phyloP scores from a whole-genome alignment of 1,140 invertebrate genomes.

The Drosophila sulfurigaster region DNA sequence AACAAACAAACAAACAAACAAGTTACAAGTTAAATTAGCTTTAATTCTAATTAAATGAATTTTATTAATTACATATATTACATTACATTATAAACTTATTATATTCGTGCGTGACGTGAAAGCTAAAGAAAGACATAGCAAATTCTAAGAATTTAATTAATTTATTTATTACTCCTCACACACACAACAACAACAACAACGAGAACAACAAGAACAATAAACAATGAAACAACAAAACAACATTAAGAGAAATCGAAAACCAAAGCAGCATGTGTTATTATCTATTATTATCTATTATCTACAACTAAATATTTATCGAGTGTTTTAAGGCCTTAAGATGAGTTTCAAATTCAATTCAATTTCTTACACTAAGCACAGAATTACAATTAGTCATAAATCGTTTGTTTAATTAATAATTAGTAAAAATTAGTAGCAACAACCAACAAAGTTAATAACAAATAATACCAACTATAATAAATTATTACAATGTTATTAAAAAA shows the following conservation, averaged over 20 bases:
- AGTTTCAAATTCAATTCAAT: conserved; percentile 64
- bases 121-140: conserved; percentile 83
- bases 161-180: conserved; percentile 59
- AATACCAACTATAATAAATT: conserved; percentile 26
- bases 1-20: conserved; percentile 8
- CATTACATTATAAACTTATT: conserved; percentile 18
- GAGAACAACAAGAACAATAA: conserved; percentile 18
- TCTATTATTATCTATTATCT: conserved; percentile 43
- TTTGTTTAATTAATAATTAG: conserved; percentile 50
- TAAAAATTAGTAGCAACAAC: conserved; percentile 44
- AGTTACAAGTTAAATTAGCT: conserved; percentile 33
- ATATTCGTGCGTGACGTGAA: conserved; percentile 62
- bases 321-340: conserved; percentile 64
- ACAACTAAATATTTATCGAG: conserved; percentile 28
- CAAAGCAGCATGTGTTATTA: conserved; percentile 81
- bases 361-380: conserved; percentile 77
- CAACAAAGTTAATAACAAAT: conserved; percentile 6
- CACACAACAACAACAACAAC: conserved; percentile 34
- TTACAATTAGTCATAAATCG: conserved; percentile 64
- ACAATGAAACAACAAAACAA: conserved; percentile 36
- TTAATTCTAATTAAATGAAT: conserved; percentile 42
- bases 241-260: conserved; percentile 37
- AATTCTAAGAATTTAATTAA: conserved; percentile 83
- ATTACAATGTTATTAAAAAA: conserved; percentile 46
- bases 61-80: conserved; percentile 26